Evolutionary conservation across 1,140 invertebrate genomes (phyloP).

Genomic region (Drosophila kohkoa): DNA sequence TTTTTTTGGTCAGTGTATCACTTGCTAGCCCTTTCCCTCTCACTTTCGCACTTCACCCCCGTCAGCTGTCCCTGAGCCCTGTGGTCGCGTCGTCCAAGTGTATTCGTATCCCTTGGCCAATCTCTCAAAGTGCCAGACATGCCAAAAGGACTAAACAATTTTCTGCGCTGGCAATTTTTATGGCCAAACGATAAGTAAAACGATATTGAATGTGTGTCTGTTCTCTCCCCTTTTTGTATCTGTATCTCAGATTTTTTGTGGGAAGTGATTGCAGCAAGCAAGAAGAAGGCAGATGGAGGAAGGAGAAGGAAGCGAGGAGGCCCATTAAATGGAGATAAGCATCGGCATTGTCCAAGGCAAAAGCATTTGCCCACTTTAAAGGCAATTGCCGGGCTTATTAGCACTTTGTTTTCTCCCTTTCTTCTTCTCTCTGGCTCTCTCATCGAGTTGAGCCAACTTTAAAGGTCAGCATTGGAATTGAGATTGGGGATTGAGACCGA

Average conservation of each 20-base stretch:
- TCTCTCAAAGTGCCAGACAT: conserved; percentile 81
- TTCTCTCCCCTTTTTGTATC: conserved; percentile 36
- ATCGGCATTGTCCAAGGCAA: conserved; percentile 64
- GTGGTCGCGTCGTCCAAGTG: no score
- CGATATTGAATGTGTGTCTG: conserved; percentile 74
- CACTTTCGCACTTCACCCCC: conserved; percentile 20
- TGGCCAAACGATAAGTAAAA: conserved; percentile 82
- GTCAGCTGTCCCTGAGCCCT: not conserved
- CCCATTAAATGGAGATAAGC: conserved; percentile 75
- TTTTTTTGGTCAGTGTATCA: conserved; percentile 13
- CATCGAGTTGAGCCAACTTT: conserved; percentile 28
- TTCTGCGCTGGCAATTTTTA: conserved; percentile 82
- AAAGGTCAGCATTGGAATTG: conserved; percentile 36
- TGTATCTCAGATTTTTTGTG: conserved; percentile 21
- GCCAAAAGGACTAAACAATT: conserved; percentile 82
- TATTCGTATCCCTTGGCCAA: conserved; percentile 59
- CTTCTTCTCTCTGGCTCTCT: no score
- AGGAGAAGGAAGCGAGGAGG: not conserved
- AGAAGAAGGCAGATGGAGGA: not conserved
- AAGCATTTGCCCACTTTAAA: conserved; percentile 49
- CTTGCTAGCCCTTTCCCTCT: not conserved
- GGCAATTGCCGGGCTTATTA: conserved; percentile 64
- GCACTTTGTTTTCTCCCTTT: conserved; percentile 43
- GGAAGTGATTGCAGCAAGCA: conserved; percentile 6
- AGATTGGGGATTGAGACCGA: not conserved